Conservation (phyloP, 1,140 invertebrate species). For the Pissodes strobi region DNA sequence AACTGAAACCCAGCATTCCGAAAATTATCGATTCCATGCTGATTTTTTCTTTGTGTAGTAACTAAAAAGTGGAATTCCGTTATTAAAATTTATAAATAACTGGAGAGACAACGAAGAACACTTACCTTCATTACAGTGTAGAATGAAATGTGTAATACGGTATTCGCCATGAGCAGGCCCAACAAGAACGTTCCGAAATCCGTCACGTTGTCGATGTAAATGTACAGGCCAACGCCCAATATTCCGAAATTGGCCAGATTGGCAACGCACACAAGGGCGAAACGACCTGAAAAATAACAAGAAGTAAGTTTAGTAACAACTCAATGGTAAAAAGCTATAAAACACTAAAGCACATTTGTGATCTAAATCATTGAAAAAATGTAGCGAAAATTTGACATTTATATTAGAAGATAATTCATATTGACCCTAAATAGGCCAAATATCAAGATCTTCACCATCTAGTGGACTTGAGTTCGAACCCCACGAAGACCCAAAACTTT, state of each 20-base stretch:
- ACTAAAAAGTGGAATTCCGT: slow-evolving; percentile 56
- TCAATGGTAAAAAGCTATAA: neutral
- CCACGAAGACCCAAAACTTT: too few species aligned
- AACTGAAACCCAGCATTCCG: slow-evolving; percentile 65
- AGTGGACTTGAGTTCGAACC: too few species aligned
- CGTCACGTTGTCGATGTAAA: slow-evolving; percentile 62
- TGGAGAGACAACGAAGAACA: too few species aligned
- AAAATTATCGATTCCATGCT: slow-evolving; percentile 67
- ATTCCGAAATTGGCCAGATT: slow-evolving; percentile 73
- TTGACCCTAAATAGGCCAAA: too few species aligned
- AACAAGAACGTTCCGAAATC: slow-evolving; percentile 85
- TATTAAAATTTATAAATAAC: too few species aligned
- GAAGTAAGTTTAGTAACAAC: neutral
- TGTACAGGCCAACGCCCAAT: slow-evolving; percentile 69
- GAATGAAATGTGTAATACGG: slow-evolving; percentile 78
- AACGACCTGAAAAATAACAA: slow-evolving; percentile 52
- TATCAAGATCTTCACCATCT: too few species aligned
- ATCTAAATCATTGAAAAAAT: neutral
- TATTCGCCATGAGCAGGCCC: slow-evolving; percentile 79
- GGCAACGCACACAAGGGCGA: slow-evolving; percentile 63
- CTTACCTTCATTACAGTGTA: slow-evolving; percentile 85
- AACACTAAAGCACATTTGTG: neutral
- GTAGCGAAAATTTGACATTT: too few species aligned
- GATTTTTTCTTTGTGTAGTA: slow-evolving; percentile 71
- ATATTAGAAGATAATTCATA: too few species aligned